Conservation (phyloP, 2,797 vertebrate genomes). For the Mareca strepera region DNA sequence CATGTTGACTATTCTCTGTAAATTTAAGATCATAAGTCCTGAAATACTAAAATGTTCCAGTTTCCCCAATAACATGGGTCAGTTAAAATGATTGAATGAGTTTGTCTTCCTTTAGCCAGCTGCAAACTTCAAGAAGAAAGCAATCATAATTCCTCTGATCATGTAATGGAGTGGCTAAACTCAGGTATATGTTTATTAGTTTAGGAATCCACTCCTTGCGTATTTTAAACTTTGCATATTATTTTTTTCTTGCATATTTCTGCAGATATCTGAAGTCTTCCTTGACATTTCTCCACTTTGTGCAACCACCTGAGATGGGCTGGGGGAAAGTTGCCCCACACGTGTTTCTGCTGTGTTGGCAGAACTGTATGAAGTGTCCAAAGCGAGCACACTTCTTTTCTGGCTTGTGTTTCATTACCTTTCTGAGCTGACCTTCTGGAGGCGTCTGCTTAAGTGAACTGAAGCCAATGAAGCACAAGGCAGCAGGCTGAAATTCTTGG, state of each 20-base stretch:
- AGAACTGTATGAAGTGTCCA: not conserved
- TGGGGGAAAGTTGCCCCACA: not conserved
- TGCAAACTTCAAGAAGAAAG: not conserved
- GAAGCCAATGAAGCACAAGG: not conserved
- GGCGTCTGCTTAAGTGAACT: not conserved
- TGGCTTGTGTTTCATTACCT: not conserved
- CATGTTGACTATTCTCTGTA: not conserved
- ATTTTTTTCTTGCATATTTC: not conserved
- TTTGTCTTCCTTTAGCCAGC: not conserved
- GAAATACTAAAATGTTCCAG: not conserved
- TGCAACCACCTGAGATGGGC: not conserved
- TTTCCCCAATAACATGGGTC: not conserved
- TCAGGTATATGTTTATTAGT: not conserved
- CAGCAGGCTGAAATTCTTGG: constrained; percentile 6
- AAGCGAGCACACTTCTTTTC: not conserved
- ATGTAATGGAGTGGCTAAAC: not conserved
- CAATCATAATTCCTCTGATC: not conserved
- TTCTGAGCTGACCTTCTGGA: constrained; percentile 5
- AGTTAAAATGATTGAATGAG: not conserved
- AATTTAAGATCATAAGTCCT: not conserved
- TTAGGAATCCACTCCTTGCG: not conserved
- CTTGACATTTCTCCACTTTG: not conserved
- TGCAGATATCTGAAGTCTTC: not conserved
- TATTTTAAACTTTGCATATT: not conserved
- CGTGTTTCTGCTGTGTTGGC: not conserved